These are phyloP conservation scores for Papilio demoleus DNA, from an alignment of 2,888 invertebrate genomes.

Conservation along the genomic window DNA sequence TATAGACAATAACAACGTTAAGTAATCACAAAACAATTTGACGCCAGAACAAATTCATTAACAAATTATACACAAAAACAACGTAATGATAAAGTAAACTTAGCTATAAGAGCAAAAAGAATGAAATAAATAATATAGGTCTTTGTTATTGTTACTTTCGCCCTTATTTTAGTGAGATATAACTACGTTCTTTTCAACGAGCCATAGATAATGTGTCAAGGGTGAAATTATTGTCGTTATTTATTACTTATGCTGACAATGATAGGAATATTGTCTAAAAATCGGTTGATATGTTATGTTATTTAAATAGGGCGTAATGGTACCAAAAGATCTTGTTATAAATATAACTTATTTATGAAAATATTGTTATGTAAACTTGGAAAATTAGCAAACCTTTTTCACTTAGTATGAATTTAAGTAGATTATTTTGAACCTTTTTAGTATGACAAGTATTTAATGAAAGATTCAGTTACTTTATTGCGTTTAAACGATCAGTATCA, in stretches of 20 bases:
- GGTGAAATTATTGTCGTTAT: neutral
- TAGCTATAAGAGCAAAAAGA: too few species aligned
- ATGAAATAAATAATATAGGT: neutral
- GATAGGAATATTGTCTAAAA: neutral
- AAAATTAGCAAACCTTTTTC: neutral
- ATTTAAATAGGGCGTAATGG: neutral
- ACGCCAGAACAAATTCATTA: constrained; percentile 22
- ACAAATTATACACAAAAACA: constrained; percentile 13
- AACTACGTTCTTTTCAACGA: neutral
- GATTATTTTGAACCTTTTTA: too few species aligned
- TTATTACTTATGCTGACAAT: neutral
- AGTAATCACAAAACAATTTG: constrained; percentile 23
- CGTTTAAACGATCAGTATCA: constrained; percentile 18
- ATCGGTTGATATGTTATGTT: neutral
- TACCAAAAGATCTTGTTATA: neutral
- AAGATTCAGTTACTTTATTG: constrained; percentile 1
- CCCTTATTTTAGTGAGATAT: constrained; percentile 4
- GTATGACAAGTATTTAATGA: neutral
- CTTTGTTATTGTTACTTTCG: neutral
- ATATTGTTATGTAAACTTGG: neutral
- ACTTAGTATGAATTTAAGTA: too few species aligned
- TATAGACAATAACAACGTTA: constrained; percentile 20
- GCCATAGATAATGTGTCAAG: neutral
- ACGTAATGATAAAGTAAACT: neutral
- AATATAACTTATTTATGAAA: neutral